Evolutionary conservation across 2,113 vertebrate genomes (phyloP).

Genomic region (Pantherophis guttatus): DNA sequence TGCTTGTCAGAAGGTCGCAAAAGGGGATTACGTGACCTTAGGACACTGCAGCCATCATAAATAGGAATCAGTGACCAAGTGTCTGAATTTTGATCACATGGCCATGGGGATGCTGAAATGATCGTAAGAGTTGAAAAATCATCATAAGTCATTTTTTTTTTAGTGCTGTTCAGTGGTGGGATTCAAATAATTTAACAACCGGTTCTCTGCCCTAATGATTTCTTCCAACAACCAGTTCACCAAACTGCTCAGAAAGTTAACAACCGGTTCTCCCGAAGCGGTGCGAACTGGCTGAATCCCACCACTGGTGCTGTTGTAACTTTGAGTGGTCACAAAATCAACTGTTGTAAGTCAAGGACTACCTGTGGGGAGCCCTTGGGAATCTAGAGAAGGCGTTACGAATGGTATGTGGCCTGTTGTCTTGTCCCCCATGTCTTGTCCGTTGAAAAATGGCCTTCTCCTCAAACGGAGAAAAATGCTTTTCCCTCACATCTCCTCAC

Average conservation of each 20-base stretch:
- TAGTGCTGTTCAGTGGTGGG: no score
- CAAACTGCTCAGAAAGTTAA: no score
- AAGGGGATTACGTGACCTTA: neutral
- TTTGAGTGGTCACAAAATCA: neutral
- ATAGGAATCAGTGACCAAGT: neutral
- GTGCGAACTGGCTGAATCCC: no score
- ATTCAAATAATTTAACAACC: no score
- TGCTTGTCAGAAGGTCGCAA: neutral
- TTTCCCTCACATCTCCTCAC: neutral
- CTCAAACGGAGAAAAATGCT: neutral
- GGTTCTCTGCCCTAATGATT: no score
- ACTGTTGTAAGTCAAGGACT: neutral
- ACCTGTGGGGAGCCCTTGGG: neutral
- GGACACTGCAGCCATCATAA: neutral
- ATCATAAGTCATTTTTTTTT: neutral
- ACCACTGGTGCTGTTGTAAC: neutral
- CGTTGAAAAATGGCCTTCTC: neutral
- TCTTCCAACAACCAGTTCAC: no score
- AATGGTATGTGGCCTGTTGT: neutral
- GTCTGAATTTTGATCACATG: neutral
- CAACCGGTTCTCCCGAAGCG: no score
- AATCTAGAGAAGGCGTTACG: neutral
- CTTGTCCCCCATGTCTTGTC: neutral
- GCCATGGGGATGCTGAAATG: neutral
- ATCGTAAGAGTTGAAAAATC: neutral